Evolutionary conservation across 2,797 vertebrate species (phyloP), one percentile per base, ranked within the genome.

Genomic region (Helarctos malayanus): DNA sequence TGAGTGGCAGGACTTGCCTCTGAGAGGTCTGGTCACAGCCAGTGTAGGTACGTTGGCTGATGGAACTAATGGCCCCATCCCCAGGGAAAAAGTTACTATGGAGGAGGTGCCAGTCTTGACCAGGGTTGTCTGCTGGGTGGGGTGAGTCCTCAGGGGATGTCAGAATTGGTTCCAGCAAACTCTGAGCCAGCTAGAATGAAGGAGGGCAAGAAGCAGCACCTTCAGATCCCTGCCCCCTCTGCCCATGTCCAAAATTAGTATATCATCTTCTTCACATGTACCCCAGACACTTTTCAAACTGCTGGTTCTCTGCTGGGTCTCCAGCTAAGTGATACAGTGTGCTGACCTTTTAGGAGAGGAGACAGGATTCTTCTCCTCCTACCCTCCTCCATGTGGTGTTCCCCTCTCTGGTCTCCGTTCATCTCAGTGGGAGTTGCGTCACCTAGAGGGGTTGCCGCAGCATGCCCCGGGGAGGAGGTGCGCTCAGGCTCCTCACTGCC

Each of bases 401-500:
- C 21, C 6, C 2, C 38, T 69, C n/a, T 38, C n/a, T 2, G 65
- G 65, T 69, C 65, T 69, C 35, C 0, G 65, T 11, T 15, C 14
- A 32, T 16, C 29, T n/a, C 61, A 7, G 7, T 7, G 63, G 29
- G 32, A 65, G 63, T 3, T 5, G 29, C 3, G 14, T n/a, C 21
- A 35, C 65, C 8, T 35, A 19, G 19, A 71, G 19, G 19, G 5
- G 21, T 38, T 38, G 68, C 21, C 1, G 0, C 65, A 1, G 19
- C 1, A 10, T 18, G n/a, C 35, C 57, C 25, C 4, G 0, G 59
- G 25, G 11, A 27, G 59, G 59, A 27, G 25, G 2, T 12, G 25
- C 5, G 5, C 68, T 23, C 38, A 7, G 71, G 41, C 15, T 41
- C 38, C 25, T 27, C 7, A 27, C 23, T 0, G 1, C 13, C 2